These are phyloP conservation scores for Agapetus fuscipes DNA, from an alignment of 2,888 invertebrate genomes.

Conservation along the genomic window DNA sequence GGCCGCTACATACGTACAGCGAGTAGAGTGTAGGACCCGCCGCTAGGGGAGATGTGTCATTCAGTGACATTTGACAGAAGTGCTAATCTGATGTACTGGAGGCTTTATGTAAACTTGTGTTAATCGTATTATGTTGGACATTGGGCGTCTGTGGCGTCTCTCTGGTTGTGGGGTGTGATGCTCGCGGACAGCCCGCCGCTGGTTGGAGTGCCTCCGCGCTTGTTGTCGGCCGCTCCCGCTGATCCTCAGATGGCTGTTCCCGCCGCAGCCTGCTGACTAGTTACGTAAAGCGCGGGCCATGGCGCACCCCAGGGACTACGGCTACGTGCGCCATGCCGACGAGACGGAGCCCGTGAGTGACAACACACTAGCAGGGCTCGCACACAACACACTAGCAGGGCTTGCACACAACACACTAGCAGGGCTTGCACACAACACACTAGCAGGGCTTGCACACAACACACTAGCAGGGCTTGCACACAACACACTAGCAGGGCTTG, in stretches of 20 bases:
- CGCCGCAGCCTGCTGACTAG: slow-evolving; percentile 13
- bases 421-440: no score
- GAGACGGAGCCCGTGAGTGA: slow-evolving; percentile 14
- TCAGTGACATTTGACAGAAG: slow-evolving; percentile 20
- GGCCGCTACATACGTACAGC: no score
- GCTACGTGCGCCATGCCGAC: slow-evolving; percentile 16
- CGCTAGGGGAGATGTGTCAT: slow-evolving; percentile 19
- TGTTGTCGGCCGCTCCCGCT: slow-evolving; percentile 8
- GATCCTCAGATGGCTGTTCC: slow-evolving; percentile 16
- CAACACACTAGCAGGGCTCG: not conserved
- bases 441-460: no score
- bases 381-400: no score
- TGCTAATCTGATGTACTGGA: slow-evolving; percentile 9
- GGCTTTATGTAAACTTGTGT: slow-evolving; percentile 17
- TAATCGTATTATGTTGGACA: slow-evolving; percentile 14
- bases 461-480: no score
- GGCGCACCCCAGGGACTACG: slow-evolving; percentile 17
- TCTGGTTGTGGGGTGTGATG: no score
- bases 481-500: no score
- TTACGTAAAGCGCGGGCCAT: slow-evolving; percentile 13
- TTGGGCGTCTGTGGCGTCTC: not conserved
- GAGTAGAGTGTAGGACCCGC: no score
- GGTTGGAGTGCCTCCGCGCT: not conserved
- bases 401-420: no score
- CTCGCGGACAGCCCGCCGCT: no score